A percentile compares a stretch with the other conserved stretches of the same genome.
Conservation (phyloP, 2,888 invertebrate species). For the Oscheius sp. region DNA sequence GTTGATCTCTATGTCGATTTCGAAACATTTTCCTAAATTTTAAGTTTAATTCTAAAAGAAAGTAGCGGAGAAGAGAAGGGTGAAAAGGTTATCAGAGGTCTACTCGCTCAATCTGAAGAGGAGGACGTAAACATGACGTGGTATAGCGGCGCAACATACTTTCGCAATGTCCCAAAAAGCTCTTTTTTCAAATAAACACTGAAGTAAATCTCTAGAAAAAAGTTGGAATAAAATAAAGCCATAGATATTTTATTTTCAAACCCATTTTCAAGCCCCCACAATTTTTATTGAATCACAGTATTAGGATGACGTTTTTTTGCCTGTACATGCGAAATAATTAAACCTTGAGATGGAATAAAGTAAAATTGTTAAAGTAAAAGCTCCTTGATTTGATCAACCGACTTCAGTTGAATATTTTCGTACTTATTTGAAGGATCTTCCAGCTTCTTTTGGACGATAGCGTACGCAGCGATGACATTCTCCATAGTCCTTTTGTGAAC, state of each 20-base stretch:
- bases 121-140: constrained; percentile 5
- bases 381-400: constrained; percentile 52
- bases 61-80: neutral
- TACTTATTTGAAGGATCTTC: constrained; percentile 55
- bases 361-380: constrained; percentile 5
- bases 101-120: neutral
- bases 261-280: constrained; percentile 5
- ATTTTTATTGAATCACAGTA: neutral
- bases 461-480: constrained; percentile 58
- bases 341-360: neutral
- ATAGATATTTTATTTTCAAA: neutral
- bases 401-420: constrained; percentile 40
- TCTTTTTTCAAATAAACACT: neutral
- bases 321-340: neutral
- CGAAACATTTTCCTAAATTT: constrained; percentile 29
- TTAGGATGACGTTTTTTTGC: neutral
- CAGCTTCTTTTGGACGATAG: constrained; percentile 46
- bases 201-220: neutral
- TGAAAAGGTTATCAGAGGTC: neutral
- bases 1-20: constrained; percentile 23
- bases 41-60: neutral
- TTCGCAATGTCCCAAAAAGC: neutral
- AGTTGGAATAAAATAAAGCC: neutral
- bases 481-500: constrained; percentile 59
- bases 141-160: neutral